phyloP scores from a whole-genome alignment of 1,140 invertebrate genomes.

The Tribolium madens region DNA sequence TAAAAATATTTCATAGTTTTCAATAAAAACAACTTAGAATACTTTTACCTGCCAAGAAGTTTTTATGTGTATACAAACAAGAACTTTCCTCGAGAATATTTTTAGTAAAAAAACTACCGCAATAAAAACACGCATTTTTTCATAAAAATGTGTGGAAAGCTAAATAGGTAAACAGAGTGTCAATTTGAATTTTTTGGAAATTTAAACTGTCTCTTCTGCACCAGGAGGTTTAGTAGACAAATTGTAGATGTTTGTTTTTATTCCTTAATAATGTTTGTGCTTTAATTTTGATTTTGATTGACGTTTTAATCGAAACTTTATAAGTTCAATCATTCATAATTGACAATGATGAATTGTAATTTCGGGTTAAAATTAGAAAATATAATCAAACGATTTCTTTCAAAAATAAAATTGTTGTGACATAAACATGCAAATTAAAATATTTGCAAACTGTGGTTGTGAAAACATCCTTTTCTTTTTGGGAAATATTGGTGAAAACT shows the following conservation, averaged over 20 bases:
- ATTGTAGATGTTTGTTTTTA: no score
- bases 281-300: neutral
- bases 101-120: neutral
- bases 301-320: conserved; percentile 6
- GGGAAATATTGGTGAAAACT: neutral
- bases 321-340: neutral
- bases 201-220: no score
- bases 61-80: neutral
- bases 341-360: conserved; percentile 22
- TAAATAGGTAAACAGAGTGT: no score
- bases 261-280: neutral
- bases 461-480: neutral
- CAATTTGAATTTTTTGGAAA: no score
- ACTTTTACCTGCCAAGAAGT: no score
- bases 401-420: neutral
- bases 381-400: neutral
- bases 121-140: no score
- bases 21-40: no score
- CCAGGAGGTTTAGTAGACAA: no score
- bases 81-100: neutral
- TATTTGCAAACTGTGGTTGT: neutral
- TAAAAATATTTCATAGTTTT: no score
- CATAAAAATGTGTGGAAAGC: no score
- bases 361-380: neutral
- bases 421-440: neutral